Conservation (phyloP, 2,113 vertebrate species). For the Pelecanoides urinatrix region DNA sequence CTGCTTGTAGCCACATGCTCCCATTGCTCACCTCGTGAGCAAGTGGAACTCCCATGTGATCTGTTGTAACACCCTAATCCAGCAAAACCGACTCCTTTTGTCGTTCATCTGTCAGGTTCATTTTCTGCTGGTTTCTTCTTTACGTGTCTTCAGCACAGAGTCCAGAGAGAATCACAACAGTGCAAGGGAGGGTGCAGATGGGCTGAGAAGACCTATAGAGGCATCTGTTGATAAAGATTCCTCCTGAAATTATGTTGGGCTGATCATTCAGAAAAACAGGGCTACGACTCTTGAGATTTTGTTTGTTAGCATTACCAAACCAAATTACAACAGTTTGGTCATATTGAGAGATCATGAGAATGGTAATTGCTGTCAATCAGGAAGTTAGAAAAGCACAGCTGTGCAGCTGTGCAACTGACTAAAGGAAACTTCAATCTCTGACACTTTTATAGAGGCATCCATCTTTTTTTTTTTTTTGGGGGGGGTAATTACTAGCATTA, state of each 20-base stretch:
- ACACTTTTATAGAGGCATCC: not conserved
- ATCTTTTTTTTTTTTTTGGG: not conserved
- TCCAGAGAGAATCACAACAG: not conserved
- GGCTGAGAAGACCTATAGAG: not conserved
- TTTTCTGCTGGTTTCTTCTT: not conserved
- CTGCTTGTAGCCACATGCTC: not conserved
- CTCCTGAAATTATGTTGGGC: not conserved
- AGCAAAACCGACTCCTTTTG: not conserved
- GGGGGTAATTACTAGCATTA: not conserved
- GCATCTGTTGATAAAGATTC: not conserved
- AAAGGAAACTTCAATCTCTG: not conserved
- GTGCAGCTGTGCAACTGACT: not conserved
- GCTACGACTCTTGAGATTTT: not conserved
- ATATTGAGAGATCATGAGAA: not conserved
- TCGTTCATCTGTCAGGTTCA: not conserved
- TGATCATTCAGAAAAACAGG: not conserved
- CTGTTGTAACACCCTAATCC: not conserved
- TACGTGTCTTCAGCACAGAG: rapidly evolving
- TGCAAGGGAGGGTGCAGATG: not conserved
- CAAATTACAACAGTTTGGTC: not conserved
- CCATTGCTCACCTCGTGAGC: not conserved
- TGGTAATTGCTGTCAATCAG: not conserved
- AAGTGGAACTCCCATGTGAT: not conserved
- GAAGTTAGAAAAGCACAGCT: not conserved
- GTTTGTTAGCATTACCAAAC: not conserved